Conservation (phyloP, 2,888 invertebrate genomes). For the Stramonita haemastoma region DNA sequence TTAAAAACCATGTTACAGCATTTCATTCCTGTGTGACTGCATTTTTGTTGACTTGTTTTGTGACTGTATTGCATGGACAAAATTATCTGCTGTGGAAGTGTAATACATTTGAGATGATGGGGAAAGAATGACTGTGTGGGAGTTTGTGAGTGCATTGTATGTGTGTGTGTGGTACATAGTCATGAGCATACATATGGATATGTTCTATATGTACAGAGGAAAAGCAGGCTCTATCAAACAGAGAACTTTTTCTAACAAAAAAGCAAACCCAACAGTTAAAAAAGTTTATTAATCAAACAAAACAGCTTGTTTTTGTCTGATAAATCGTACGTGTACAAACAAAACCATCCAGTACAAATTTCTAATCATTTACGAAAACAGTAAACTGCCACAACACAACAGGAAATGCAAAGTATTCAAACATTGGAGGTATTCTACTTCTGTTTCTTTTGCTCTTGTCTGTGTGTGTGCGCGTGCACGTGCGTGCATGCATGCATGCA, state of each 20-base stretch:
- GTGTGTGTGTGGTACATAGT: constrained; percentile 8
- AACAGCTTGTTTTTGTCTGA: constrained; percentile 35
- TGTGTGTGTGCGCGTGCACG: no score
- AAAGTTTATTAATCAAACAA: constrained; percentile 33
- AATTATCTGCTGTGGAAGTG: no score
- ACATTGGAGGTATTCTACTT: not conserved
- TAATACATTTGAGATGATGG: no score
- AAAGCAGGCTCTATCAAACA: not conserved
- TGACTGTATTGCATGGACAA: no score
- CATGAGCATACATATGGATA: not conserved
- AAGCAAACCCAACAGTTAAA: constrained; percentile 9
- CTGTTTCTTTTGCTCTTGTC: not conserved
- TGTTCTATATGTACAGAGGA: not conserved
- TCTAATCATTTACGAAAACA: not conserved
- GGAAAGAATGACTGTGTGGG: no score
- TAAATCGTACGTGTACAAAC: constrained; percentile 25
- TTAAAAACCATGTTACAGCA: no score
- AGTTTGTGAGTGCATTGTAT: not conserved
- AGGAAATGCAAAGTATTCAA: not conserved
- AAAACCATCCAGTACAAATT: not conserved
- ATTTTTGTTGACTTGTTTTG: no score
- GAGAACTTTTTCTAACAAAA: not conserved
- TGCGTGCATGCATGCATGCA: no score
- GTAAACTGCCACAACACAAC: constrained; percentile 12
- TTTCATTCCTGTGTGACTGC: no score